A percentile compares a stretch with the other conserved stretches of the same genome.
These are phyloP conservation scores for Terebella lapidaria DNA, from an alignment of 2,888 invertebrate species.

Conservation along the genomic window DNA sequence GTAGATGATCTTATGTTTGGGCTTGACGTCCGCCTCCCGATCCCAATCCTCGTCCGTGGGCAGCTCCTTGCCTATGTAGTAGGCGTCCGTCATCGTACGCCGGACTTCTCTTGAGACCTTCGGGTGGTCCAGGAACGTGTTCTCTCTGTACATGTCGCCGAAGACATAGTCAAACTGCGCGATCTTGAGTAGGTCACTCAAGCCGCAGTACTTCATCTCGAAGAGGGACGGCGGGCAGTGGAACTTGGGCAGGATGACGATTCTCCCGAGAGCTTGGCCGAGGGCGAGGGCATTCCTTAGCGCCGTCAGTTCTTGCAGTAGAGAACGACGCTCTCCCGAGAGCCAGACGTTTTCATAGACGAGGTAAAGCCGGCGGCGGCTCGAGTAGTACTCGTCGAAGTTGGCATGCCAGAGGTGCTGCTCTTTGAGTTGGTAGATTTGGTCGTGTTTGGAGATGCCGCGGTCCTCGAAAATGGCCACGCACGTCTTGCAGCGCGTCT, in stretches of 20 bases:
- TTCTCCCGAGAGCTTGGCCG: not conserved
- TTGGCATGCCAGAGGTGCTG: not conserved
- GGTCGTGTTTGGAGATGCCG: not conserved
- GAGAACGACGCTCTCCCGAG: not conserved
- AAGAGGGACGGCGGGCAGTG: not conserved
- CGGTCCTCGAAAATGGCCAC: constrained; percentile 3
- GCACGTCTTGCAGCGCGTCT: not conserved
- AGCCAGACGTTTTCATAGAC: not conserved
- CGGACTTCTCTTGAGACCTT: not conserved
- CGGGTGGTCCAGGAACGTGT: constrained; percentile 2
- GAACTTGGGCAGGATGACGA: constrained; percentile 1
- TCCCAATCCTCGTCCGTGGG: not conserved
- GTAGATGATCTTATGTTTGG: not conserved
- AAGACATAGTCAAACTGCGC: not conserved
- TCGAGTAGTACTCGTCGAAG: constrained; percentile 2
- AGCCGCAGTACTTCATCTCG: not conserved
- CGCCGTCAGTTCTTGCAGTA: not conserved
- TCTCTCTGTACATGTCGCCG: not conserved
- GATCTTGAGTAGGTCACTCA: not conserved
- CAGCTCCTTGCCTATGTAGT: not conserved
- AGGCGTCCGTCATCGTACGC: not conserved
- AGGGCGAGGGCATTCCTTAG: not conserved
- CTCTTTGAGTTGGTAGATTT: not conserved
- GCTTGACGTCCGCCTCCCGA: not conserved
- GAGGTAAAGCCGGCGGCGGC: not conserved